Base-by-base conservation (phyloP, 2,888 invertebrate genomes). In the Spodoptera exigua region DNA sequence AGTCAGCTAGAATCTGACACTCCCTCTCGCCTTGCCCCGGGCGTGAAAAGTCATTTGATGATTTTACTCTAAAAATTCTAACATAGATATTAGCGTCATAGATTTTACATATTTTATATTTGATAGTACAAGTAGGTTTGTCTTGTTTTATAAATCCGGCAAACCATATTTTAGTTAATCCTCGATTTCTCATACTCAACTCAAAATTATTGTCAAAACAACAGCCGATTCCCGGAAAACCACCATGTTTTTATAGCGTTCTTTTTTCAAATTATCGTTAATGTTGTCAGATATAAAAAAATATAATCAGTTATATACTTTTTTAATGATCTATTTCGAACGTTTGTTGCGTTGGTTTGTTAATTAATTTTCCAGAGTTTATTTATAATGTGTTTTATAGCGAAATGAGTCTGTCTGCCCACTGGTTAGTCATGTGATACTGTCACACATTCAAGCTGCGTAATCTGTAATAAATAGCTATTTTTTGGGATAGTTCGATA, bases 301-400 rank as follows among this genome's bases (percentile, higher is more conserved):
- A 58, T 52, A 2, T 27, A 58, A 45, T 53, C 18, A 66, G 57
- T 58, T 46, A 70, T 61, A 32, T 18, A 21, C 57, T 51, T 37
- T 36, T 5, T 44, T 3, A 27, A 1, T 27, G 7, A 48, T 10
- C 61, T 74, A 61, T 74, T 74, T 61, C 45, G 45, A 65, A 61
- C 43, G 21, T 44, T 57, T 21, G 51, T 21, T 48, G 60, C 27
- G 65, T 57, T 45, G 10, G 65, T 66, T 45, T 10, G 65, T 59
- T 66, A 72, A 74, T 75, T 67, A 74, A 68, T 64, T 56, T 45
- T 16, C 43, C 21, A 43, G 43, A 40, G 68, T 5, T 56, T 72
- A 72, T 72, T 72, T 75, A 66, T 70, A 75, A 48, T 53, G 40
- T 56, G 59, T 55, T 61, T 75, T 61, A 72, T 70, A 48, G 61